Evolutionary conservation across 2,888 invertebrate genomes (phyloP).

Genomic region (Nemotelus pantherinus): DNA sequence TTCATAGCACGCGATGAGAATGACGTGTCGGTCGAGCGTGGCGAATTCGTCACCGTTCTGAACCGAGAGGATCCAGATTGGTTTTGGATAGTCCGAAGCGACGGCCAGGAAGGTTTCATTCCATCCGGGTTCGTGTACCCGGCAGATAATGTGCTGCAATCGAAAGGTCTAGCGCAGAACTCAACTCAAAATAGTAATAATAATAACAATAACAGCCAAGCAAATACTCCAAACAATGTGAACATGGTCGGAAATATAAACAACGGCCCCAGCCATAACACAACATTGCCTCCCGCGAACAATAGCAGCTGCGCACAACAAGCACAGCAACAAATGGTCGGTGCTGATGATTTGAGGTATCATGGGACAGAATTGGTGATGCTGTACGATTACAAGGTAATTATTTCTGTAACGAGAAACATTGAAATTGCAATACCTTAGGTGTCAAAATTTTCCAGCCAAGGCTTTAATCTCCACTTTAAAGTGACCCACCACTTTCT

Average conservation of each 20-base stretch:
- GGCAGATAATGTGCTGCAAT: constrained; percentile 79
- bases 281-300: constrained; percentile 5
- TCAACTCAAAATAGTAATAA: constrained; percentile 55
- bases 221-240: constrained; percentile 52
- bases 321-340: constrained; percentile 57
- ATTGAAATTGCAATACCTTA: too few relatives aligned
- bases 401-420: neutral
- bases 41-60: constrained; percentile 94
- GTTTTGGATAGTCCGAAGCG: constrained; percentile 94
- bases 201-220: constrained; percentile 40
- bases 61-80: constrained; percentile 96
- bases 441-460: too few relatives aligned
- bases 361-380: constrained; percentile 93
- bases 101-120: constrained; percentile 95
- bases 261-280: constrained; percentile 47
- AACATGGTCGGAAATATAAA: constrained; percentile 48
- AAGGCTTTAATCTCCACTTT: too few relatives aligned
- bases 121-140: constrained; percentile 95
- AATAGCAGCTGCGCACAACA: constrained; percentile 53
- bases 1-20: constrained; percentile 94
- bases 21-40: constrained; percentile 91
- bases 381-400: constrained; percentile 92
- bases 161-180: constrained; percentile 55
- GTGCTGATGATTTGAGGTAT: constrained; percentile 75
- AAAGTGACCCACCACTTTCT: too few relatives aligned